Base-by-base conservation (phyloP, 2,113 vertebrate genomes). In the Apteryx mantelli region DNA sequence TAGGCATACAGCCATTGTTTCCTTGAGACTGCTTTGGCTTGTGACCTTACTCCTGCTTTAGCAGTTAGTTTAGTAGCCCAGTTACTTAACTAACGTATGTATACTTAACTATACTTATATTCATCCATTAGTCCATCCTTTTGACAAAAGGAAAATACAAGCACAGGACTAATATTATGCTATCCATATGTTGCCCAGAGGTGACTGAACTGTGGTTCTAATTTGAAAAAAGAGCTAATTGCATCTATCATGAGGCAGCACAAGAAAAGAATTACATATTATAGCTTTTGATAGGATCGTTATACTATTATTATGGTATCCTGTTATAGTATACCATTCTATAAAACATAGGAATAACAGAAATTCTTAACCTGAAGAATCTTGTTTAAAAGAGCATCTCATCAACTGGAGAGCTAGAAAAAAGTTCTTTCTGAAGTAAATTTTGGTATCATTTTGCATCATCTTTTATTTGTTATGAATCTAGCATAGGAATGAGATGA, bases 351-450 rank as follows among this genome's bases (percentile, higher is more conserved):
- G 75, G 61, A 84, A 46, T 38, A 69, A 70, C 76, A 92, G 63
- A 46, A 95, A 91, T 95, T 77, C 66, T 91, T 96, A 95, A 91
- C 81, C 70, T 91, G 83, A 93, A 93, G 91, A 88, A 79, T 87
- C 38, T 69, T 25, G 24, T 79, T 85, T 44, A 82, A 46, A 88
- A 81, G 25, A n/a, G 74, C 87, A 61, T 30, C 50, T 44, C 58
- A 34, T 58, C 46, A 91, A 86, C 93, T 95, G 85, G 78, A 88
- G 64, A 58, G 78, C 61, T 55, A 17, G 56, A 58, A 38, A 26
- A 48, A 26, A 52, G 30, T 32, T 30, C 21, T 32, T 30, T 36
- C 42, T 60, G 38, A 42, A 77, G 28, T 76, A 24, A 55, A 34
- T 34, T 30, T 63, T 22, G 61, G 78, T 42, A 50, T 68, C 48